Percentiles rank a stretch among this genome's conserved stretches.
These are phyloP conservation scores for Orientallactaga bullata DNA, from an alignment of 2,113 vertebrate genomes.

Conservation along the genomic window DNA sequence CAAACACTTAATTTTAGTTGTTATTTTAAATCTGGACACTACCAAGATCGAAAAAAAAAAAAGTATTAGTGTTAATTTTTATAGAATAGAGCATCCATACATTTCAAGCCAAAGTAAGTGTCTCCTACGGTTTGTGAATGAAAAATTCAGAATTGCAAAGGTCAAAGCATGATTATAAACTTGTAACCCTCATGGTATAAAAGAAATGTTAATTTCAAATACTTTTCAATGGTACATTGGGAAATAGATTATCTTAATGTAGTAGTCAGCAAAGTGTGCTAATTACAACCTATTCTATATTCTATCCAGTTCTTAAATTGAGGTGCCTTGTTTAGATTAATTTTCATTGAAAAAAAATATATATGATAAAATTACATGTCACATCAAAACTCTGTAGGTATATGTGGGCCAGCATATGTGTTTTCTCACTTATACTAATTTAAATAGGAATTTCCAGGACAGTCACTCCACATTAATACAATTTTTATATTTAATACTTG, in stretches of 20 bases:
- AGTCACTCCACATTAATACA: neutral
- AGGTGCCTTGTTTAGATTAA: neutral
- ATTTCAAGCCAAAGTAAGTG: slow-evolving; percentile 56
- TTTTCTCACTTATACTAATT: slow-evolving; percentile 27
- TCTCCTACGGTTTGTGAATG: slow-evolving; percentile 58
- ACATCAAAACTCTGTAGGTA: neutral
- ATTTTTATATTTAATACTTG: slow-evolving; percentile 34
- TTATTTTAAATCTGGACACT: slow-evolving; percentile 64
- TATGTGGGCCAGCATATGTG: neutral
- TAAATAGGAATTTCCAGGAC: neutral
- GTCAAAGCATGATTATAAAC: slow-evolving; percentile 51
- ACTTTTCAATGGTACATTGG: slow-evolving; percentile 13
- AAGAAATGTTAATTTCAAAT: slow-evolving; percentile 51
- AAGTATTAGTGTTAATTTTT: slow-evolving; percentile 52
- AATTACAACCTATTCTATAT: slow-evolving; percentile 18
- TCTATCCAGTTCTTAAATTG: neutral
- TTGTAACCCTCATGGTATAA: slow-evolving; percentile 42
- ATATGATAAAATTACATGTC: neutral
- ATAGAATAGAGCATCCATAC: slow-evolving; percentile 5
- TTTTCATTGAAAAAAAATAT: neutral
- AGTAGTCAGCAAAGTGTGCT: neutral
- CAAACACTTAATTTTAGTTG: slow-evolving; percentile 43
- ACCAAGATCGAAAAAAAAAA: slow-evolving; percentile 7
- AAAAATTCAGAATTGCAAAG: slow-evolving; percentile 68
- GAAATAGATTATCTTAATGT: slow-evolving; percentile 24